phyloP scores from a whole-genome alignment of 2,888 invertebrate species.

The Neuroscelio doddi region DNA sequence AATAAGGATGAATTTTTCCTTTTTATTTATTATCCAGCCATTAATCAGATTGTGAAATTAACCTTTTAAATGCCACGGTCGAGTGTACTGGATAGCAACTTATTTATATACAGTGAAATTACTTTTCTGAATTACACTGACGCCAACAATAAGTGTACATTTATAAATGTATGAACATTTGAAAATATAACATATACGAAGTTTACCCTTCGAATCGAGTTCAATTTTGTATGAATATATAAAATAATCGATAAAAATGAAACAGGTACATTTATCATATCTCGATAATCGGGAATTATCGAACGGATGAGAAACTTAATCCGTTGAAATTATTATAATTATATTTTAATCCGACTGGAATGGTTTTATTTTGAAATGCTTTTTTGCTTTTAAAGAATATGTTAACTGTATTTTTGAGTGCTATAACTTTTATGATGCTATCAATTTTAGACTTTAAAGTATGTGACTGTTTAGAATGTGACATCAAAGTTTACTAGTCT shows the following conservation, averaged over 20 bases:
- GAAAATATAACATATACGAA: slow-evolving; percentile 8
- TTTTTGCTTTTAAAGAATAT: no score
- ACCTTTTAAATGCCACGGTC: slow-evolving; percentile 36
- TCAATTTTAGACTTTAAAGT: no score
- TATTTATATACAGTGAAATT: slow-evolving; percentile 25
- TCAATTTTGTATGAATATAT: no score
- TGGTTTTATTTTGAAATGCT: no score
- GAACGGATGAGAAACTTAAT: background rate
- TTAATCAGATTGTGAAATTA: slow-evolving; percentile 38
- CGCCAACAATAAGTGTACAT: slow-evolving; percentile 10
- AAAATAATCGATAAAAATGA: background rate
- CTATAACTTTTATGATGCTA: no score
- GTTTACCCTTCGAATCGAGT: background rate
- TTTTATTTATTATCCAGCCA: slow-evolving; percentile 33
- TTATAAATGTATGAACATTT: slow-evolving; percentile 11
- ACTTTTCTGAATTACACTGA: slow-evolving; percentile 23
- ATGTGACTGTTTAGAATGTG: no score
- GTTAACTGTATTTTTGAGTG: no score
- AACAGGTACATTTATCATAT: slow-evolving; percentile 3
- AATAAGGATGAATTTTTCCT: slow-evolving; percentile 30
- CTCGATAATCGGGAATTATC: background rate
- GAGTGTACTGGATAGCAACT: slow-evolving; percentile 18
- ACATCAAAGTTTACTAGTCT: no score
- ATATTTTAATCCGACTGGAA: no score
- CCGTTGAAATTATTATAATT: slow-evolving; percentile 1